Evolutionary conservation across 1,140 invertebrate species (phyloP).

Genomic region (Drosophila kikkawai): DNA sequence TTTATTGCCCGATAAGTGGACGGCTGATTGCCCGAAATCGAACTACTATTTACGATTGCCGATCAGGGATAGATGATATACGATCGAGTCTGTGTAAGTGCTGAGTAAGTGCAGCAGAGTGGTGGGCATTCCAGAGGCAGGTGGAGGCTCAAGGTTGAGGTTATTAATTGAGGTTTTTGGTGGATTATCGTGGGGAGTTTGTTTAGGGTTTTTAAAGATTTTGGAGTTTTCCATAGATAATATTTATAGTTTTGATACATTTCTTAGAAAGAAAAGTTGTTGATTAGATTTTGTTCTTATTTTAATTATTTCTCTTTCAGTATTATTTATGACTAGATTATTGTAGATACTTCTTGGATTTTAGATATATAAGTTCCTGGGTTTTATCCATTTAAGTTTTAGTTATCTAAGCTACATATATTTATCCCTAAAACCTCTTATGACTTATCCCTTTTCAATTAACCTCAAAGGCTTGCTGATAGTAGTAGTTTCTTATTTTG

Average conservation of each 20-base stretch:
- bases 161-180: background rate
- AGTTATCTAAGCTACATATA: background rate
- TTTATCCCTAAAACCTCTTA: background rate
- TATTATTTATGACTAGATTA: background rate
- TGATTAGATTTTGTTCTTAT: background rate
- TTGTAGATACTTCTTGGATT: background rate
- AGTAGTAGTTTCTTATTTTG: no score
- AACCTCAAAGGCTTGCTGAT: background rate
- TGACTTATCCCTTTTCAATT: background rate
- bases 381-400: background rate
- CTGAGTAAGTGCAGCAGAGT: constrained; percentile 16
- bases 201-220: no score
- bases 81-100: constrained; percentile 18
- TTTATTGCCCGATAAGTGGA: constrained; percentile 54
- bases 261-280: background rate
- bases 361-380: background rate
- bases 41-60: constrained; percentile 41
- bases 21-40: constrained; percentile 40
- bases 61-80: constrained; percentile 35
- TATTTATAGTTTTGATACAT: background rate
- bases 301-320: no score
- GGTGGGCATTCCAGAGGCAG: background rate
- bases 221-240: background rate
- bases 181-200: background rate
- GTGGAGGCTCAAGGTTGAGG: constrained; percentile 11